Percentiles rank a stretch among this genome's conserved stretches.
Conservation (phyloP, 2,113 vertebrate species). For the Ceyx cyanopectus region DNA sequence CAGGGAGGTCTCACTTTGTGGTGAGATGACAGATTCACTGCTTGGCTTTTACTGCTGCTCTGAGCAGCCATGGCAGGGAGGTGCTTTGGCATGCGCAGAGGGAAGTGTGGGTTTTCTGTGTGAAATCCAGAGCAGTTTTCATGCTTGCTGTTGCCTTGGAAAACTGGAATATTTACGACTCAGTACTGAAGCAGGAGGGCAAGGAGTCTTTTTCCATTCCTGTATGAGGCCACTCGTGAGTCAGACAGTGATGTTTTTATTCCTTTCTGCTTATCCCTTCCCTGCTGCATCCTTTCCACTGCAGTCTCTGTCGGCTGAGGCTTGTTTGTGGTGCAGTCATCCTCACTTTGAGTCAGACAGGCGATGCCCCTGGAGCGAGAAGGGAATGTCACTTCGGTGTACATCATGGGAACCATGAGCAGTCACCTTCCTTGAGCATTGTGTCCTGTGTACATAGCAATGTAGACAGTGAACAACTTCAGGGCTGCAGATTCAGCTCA, state of each 20-base stretch:
- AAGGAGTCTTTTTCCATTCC: slow-evolving; percentile 13
- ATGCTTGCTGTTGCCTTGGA: slow-evolving; percentile 28
- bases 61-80: neutral
- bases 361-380: neutral
- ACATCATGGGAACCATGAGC: neutral
- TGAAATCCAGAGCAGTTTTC: neutral
- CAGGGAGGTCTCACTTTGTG: neutral
- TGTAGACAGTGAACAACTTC: neutral
- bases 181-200: neutral
- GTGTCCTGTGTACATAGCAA: neutral
- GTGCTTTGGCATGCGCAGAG: neutral
- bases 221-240: neutral
- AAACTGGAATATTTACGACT: slow-evolving; percentile 38
- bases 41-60: neutral
- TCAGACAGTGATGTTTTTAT: neutral
- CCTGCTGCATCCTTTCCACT: neutral
- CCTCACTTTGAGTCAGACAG: neutral
- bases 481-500: neutral
- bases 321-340: neutral
- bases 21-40: neutral
- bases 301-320: neutral
- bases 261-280: neutral
- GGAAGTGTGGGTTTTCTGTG: neutral
- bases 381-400: slow-evolving; percentile 15
- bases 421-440: neutral